These are phyloP conservation scores for Potamarius usumacintae DNA, from an alignment of 2,113 vertebrate genomes.

Conservation along the genomic window DNA sequence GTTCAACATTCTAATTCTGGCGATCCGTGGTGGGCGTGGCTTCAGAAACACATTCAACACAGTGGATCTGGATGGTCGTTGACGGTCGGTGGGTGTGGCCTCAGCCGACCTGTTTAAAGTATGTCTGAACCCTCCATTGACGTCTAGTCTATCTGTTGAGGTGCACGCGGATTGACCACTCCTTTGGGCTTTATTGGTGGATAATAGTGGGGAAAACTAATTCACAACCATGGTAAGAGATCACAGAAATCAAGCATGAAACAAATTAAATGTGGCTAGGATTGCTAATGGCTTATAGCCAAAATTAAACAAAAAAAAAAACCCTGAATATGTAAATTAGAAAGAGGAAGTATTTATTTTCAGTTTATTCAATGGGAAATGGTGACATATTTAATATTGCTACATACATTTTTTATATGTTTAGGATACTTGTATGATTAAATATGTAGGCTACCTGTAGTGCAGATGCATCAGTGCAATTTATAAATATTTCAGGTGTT, in stretches of 20 bases:
- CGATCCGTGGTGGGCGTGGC: conserved; percentile 37
- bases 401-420: not conserved
- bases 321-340: not conserved
- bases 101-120: conserved; percentile 72
- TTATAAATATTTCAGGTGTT: not conserved
- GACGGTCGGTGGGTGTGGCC: conserved; percentile 69
- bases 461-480: not conserved
- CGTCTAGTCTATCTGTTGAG: conserved; percentile 79
- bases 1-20: conserved; percentile 80
- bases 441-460: not conserved
- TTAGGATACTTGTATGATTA: not conserved
- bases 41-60: not conserved
- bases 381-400: not conserved
- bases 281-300: not conserved
- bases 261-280: not conserved
- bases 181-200: conserved; percentile 74
- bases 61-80: conserved; percentile 57
- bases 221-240: conserved; percentile 78
- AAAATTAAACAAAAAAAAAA: not conserved
- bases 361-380: not conserved
- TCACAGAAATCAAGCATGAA: conserved; percentile 35
- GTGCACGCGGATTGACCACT: conserved; percentile 76
- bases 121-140: conserved; percentile 71
- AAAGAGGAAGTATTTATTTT: not conserved
- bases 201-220: conserved; percentile 72